Conservation (phyloP, 1,140 invertebrate genomes). For the Cataglyphis hispanica region DNA sequence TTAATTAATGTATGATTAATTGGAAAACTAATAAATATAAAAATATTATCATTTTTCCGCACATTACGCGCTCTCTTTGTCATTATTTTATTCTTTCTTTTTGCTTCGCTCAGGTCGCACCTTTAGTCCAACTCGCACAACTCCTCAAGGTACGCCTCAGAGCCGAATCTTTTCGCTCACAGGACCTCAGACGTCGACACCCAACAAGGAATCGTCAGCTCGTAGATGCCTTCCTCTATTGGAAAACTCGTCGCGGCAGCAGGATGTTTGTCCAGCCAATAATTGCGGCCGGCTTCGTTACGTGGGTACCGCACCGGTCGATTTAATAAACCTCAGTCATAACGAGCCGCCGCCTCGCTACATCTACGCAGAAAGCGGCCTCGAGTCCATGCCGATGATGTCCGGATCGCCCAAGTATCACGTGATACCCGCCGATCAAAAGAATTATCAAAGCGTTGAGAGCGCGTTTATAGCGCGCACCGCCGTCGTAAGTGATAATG, state of each 20-base stretch:
- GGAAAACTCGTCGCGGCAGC: slow-evolving; percentile 77
- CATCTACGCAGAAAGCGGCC: slow-evolving; percentile 76
- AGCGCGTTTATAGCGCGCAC: slow-evolving; percentile 85
- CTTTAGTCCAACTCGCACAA: slow-evolving; percentile 67
- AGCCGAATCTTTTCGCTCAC: slow-evolving; percentile 72
- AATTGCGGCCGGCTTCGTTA: slow-evolving; percentile 82
- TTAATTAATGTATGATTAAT: neutral
- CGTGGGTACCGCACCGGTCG: slow-evolving; percentile 75
- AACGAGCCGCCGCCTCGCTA: slow-evolving; percentile 77
- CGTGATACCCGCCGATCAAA: slow-evolving; percentile 73
- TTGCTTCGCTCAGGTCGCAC: slow-evolving; percentile 64
- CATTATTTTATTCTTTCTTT: neutral
- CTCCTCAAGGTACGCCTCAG: slow-evolving; percentile 80
- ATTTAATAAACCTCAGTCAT: slow-evolving; percentile 71
- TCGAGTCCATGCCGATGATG: slow-evolving; percentile 82
- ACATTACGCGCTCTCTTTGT: neutral
- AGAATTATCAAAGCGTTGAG: slow-evolving; percentile 82
- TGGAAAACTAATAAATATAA: neutral
- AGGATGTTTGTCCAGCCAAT: slow-evolving; percentile 76
- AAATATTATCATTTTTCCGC: neutral
- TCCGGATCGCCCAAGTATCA: slow-evolving; percentile 81
- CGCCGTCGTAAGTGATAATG: slow-evolving; percentile 81
- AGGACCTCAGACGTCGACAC: slow-evolving; percentile 82
- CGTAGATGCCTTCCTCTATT: slow-evolving; percentile 82
- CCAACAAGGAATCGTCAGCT: slow-evolving; percentile 84